Evolutionary conservation across 2,113 vertebrate species (phyloP), one percentile per base, ranked within the genome.

Genomic region (Procavia capensis): DNA sequence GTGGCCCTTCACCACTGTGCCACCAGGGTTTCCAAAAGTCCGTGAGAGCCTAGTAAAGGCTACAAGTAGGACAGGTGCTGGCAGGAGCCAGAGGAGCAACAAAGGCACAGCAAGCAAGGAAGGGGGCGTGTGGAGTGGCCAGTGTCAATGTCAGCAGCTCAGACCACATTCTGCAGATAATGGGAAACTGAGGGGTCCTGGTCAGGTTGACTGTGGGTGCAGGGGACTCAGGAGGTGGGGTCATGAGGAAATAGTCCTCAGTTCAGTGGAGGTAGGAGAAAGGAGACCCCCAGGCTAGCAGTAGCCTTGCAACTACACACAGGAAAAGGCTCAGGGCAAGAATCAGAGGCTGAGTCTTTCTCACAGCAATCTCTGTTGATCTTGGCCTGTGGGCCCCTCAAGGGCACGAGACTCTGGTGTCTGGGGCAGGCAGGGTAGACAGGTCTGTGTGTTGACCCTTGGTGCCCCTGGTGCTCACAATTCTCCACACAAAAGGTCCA

Each of bases 221-320:
- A 14, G 64, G 50, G 39, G 4, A 81, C 50, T 1, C 47, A 8
- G 66, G 66, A 24, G 70, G 27, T 10, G 16, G 74, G 9, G 39
- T 16, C 66, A 74, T 31, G 6, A 68, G 41, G 63, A 80, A 66
- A 72, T 50, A 25, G 47, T 76, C 34, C 13, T 70, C 50, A 5
- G 1, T 0, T 3, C 9, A 27, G 72, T 50, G 19, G n/a, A 20
- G 79, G 50, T 31, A 34, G 31, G 27, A 0, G 4, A 27, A 4
- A 34, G 39, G 29, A 31, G 43, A 66, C 24, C 57, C 25, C 20
- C 9, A 54, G 39, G 39, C 29, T 19, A 0, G 41, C 13, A 0
- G 43, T 41, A 34, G 36, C 50, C 3, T 1, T 9, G 47, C 50
- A 39, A 47, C 39, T 25, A 24, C 22, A 74, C 39, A 22, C 11